A percentile compares a stretch with the other conserved stretches of the same genome.
Conservation (phyloP, 2,113 vertebrate genomes). For the Microcebus murinus region DNA sequence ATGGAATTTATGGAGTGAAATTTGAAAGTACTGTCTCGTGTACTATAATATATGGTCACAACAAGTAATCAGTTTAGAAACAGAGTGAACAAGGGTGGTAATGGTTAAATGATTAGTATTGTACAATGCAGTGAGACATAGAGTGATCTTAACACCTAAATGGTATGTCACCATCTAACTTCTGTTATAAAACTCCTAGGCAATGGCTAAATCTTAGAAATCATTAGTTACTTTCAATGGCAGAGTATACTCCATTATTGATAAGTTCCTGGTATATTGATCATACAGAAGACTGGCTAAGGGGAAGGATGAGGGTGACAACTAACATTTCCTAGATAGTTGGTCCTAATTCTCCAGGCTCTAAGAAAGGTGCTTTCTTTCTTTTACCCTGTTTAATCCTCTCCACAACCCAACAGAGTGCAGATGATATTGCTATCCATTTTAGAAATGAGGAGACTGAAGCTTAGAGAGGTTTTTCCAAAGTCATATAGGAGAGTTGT, state of each 20-base stretch:
- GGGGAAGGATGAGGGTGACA: neutral
- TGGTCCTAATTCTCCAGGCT: neutral
- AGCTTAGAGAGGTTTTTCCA: neutral
- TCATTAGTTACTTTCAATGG: neutral
- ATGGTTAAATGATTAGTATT: constrained; percentile 43
- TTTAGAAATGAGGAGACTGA: neutral
- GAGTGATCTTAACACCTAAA: neutral
- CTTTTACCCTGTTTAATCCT: neutral
- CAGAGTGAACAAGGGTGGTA: neutral
- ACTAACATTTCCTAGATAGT: neutral
- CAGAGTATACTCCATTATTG: neutral
- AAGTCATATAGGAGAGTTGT: neutral
- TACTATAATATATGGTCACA: constrained; percentile 80
- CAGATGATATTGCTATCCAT: neutral
- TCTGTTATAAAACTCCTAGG: neutral
- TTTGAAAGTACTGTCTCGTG: constrained; percentile 84
- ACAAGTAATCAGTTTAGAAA: constrained; percentile 77
- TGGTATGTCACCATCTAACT: neutral
- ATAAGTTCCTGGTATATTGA: neutral
- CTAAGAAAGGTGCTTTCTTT: neutral
- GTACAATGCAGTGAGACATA: neutral
- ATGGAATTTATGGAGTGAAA: constrained; percentile 86
- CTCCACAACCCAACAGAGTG: neutral
- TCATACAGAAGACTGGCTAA: neutral
- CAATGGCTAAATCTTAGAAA: neutral